Evolutionary conservation across 2,888 invertebrate genomes (phyloP), one percentile per base, ranked within the genome.

Genomic region (Apamea anceps): DNA sequence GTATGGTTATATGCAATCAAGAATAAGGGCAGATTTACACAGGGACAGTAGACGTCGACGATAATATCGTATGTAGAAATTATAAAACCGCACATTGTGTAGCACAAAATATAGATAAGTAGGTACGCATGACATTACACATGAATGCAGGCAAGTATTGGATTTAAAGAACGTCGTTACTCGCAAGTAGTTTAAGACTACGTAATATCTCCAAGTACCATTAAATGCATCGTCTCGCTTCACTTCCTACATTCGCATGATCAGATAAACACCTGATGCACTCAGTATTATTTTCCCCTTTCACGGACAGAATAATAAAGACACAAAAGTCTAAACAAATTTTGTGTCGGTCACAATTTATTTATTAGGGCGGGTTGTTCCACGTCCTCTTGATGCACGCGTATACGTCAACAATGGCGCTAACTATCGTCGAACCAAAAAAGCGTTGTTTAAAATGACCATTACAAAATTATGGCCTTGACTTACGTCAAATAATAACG

Each of bases 241-340:
- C 78, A 82, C 57, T 86, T 72, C 51, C 71, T 60, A 28, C 63
- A 54, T 77, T 78, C 60, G 51, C 68, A 42, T n/a, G 60, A 78
- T 62, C 25, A 75, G 78, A 75, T 75, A 84, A 67, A 73, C 84
- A 86, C 75, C 72, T 79, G 83, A 82, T 86, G n/a, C 70, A 66
- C 63, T 82, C 28, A 15, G 13, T 21, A 28, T 28, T 60, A 72
- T 65, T 72, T 85, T 85, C 28, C 65, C 45, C 32, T 63, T 71
- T 82, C n/a, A 18, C 32, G 13, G 21, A 10, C 57, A n/a, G 1
- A 32, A 57, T 25, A 75, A 18, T 45, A 32, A 54, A 28, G 15
- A 71, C 15, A 32, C 15, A 25, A 6, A 8, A 15, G 15, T 13
- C 0, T 0, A 32, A 32, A 32, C 51, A 15, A 70, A 70, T 4